Base-by-base conservation (phyloP, 2,888 invertebrate genomes). In the Sisyra terminalis region DNA sequence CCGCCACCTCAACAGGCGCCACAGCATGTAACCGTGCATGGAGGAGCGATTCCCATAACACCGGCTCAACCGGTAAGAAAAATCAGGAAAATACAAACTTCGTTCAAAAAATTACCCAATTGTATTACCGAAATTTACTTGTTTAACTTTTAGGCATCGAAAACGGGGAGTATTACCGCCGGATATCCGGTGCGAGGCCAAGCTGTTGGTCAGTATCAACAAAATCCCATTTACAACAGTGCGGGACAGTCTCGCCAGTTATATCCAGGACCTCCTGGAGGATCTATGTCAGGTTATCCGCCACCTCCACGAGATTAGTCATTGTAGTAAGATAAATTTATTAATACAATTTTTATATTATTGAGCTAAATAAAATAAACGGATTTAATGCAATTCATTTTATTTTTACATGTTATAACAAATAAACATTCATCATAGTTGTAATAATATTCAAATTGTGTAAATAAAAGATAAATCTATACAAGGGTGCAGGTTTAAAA, bases 81-180 rank as follows among this genome's bases (percentile, higher is more conserved):
- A 16, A 16, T 16, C 30, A 17, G 9, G 7, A 9, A 11, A 31
- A 31, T 31, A 2, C 3, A 31, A 31, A 7, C 13, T 6, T 2
- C n/a, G 10, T 2, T 30, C 11, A 2, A 6, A 34, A 6, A 11
- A 14, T 34, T n/a, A n/a, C n/a, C n/a, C n/a, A n/a, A n/a, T 6
- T 34, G 11, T 14, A 34, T 10, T 4, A 3, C 3, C 30, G 3
- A 14, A 10, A 35, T 14, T 15, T 14, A 14, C 13, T 35, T 35
- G 35, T 45, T 51, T 44, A 44, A 45, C 48, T 55, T 59, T 3
- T 57, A 80, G 78, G 73, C 74, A 45, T 63, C 75, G n/a, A 82
- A 84, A 56, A 73, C 80, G 1, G 84, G 86, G 46, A 81, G 84
- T 53, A 87, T 88, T 46, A 82, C 85, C 1, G 78, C 85, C 46